Evolutionary conservation across 2,888 invertebrate genomes (phyloP).

Genomic region (Pyralis farinalis): DNA sequence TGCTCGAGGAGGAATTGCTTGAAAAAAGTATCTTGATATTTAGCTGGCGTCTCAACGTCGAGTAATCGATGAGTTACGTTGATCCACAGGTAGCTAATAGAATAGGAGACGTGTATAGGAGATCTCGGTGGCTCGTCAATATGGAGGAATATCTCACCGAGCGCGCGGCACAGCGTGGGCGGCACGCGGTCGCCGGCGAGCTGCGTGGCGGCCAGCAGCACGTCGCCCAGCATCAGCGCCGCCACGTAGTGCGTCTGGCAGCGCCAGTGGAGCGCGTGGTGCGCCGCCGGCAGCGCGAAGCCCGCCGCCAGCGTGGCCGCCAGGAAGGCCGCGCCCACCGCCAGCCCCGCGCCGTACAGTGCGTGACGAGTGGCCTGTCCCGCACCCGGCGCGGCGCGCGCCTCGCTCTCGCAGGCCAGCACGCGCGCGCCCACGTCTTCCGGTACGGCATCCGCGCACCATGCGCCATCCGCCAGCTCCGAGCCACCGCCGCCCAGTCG

Average conservation of each 20-base stretch:
- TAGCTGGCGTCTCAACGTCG: too few relatives aligned
- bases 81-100: too few relatives aligned
- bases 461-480: slow-evolving; percentile 70
- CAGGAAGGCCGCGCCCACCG: slow-evolving; percentile 90
- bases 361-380: slow-evolving; percentile 84
- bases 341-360: slow-evolving; percentile 88
- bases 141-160: too few relatives aligned
- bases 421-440: slow-evolving; percentile 41
- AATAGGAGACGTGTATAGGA: too few relatives aligned
- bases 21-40: too few relatives aligned
- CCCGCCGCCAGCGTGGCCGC: slow-evolving; percentile 90
- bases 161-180: slow-evolving; percentile 82
- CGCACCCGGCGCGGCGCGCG: slow-evolving; percentile 47
- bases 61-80: too few relatives aligned
- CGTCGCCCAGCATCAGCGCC: slow-evolving; percentile 90
- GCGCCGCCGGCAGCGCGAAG: slow-evolving; percentile 89
- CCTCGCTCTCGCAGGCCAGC: slow-evolving; percentile 78
- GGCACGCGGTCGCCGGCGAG: slow-evolving; percentile 83
- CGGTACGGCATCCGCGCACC: slow-evolving; percentile 74
- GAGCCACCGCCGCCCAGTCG: slow-evolving; percentile 71
- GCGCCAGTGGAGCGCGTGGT: slow-evolving; percentile 93
- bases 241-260: slow-evolving; percentile 94
- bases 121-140: too few relatives aligned
- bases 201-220: slow-evolving; percentile 89
- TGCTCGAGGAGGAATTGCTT: too few relatives aligned